These are phyloP conservation scores for Helicoverpa armigera DNA, from an alignment of 1,140 invertebrate genomes.

Conservation along the genomic window DNA sequence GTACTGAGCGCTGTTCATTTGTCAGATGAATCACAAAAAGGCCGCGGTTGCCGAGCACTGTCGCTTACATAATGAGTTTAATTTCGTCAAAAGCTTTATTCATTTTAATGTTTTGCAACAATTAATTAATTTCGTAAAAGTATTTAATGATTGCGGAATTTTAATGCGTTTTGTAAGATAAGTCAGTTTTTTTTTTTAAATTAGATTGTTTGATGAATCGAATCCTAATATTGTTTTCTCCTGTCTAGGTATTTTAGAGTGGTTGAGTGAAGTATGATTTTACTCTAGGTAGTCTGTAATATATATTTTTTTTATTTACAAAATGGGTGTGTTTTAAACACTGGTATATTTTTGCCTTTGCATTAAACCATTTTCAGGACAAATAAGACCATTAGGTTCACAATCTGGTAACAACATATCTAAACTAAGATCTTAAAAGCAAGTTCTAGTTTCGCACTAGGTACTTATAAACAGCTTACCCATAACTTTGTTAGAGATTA, in stretches of 20 bases:
- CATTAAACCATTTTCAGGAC: conserved; percentile 12
- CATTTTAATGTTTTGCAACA: conserved; percentile 49
- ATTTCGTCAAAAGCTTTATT: conserved; percentile 64
- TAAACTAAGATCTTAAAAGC: conserved; percentile 16
- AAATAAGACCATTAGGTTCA: no score
- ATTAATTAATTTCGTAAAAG: conserved; percentile 34
- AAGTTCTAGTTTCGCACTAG: conserved; percentile 18
- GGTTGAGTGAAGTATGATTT: no score
- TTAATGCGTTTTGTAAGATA: conserved; percentile 5
- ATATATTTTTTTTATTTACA: no score
- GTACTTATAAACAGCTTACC: conserved; percentile 27
- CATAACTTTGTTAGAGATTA: conserved; percentile 25
- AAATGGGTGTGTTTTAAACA: no score
- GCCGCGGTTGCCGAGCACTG: conserved; percentile 65
- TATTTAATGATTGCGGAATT: not conserved
- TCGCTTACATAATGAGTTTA: conserved; percentile 75
- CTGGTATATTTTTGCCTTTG: not conserved
- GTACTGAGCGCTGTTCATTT: conserved; percentile 73
- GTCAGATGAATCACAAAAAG: conserved; percentile 80
- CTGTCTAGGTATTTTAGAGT: no score
- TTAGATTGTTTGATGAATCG: no score
- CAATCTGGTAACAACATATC: not conserved
- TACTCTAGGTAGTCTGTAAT: no score
- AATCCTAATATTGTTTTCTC: no score
- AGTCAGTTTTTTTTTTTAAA: not conserved